Percentiles rank a stretch among this genome's conserved stretches.
phyloP scores from a whole-genome alignment of 2,888 invertebrate species.

The Brenthis daphne region DNA sequence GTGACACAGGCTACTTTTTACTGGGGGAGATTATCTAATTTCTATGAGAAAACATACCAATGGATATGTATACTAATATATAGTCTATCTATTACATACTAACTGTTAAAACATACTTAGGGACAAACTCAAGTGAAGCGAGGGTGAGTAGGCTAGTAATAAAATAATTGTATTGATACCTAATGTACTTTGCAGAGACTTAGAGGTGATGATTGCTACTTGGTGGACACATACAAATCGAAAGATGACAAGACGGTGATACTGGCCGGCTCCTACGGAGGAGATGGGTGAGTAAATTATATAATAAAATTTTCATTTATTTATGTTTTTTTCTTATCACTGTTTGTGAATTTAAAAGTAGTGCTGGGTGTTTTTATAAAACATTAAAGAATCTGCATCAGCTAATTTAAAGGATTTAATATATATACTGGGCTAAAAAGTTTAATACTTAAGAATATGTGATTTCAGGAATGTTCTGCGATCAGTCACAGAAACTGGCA shows the following conservation, averaged over 20 bases:
- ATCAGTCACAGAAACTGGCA: constrained; percentile 65
- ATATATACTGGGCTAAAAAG: neutral
- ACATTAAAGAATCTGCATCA: too few species aligned
- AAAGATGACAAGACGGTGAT: constrained; percentile 77
- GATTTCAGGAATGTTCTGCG: constrained; percentile 58
- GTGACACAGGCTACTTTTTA: too few species aligned
- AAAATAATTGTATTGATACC: neutral
- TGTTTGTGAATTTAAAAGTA: too few species aligned
- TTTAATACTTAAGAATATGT: too few species aligned
- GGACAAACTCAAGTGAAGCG: too few species aligned
- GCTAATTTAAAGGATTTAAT: neutral
- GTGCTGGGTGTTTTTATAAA: too few species aligned
- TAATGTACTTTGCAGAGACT: constrained; percentile 76
- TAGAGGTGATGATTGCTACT: constrained; percentile 83
- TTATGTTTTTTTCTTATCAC: too few species aligned
- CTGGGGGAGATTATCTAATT: too few species aligned
- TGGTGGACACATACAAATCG: constrained; percentile 82
- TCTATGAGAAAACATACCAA: too few species aligned
- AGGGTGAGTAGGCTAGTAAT: too few species aligned
- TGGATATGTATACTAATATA: too few species aligned
- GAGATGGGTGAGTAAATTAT: constrained; percentile 75
- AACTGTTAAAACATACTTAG: neutral
- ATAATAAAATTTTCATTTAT: too few species aligned
- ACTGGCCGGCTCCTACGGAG: constrained; percentile 84
- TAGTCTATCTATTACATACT: neutral